Evolutionary conservation across 2,888 invertebrate species (phyloP), one percentile per base, ranked within the genome.

Genomic region (Ophion ventricosus): DNA sequence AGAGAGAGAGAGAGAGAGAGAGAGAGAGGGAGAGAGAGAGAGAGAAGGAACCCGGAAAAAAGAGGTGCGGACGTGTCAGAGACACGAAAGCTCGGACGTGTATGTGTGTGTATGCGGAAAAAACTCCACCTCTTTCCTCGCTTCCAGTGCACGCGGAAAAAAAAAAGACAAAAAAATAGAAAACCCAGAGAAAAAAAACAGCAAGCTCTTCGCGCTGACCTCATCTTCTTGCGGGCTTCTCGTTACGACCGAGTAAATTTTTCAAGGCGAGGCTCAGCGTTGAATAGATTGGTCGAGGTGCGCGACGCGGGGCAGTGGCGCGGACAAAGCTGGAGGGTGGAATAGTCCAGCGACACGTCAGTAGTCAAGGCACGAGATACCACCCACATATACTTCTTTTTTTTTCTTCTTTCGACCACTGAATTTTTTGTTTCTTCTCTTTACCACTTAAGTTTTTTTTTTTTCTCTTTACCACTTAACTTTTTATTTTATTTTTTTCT

Each of bases 201-300:
- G 49, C 49, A 49, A 49, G 49, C 77, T 72, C 66, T 81, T 25
- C 83, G 54, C 75, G 77, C 86, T 84, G 89, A 89, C 89, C 86
- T 90, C 89, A 88, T 90, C 89, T 88, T 82, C 80, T 85, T 82
- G 84, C 87, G 85, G 88, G 87, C 87, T 87, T 87, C 90, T 90
- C 91, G 90, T 91, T 91, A 91, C 85, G 75, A 73, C 80, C 86
- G 87, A 88, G 87, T 91, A 87, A 91, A 92, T 91, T 91, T 91
- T 92, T 92, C 88, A 91, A 86, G 84, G 88, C 87, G 87, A 85
- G 83, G 74, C 66, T 84, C 81, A 87, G 81, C 86, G 82, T 83
- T 91, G 90, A 91, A 91, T 90, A 90, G 90, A 86, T 75, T 73
- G 57, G 75, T n/a, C 35, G 61, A 72, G 56, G 7, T 35, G 35